phyloP scores from a whole-genome alignment of 2,113 vertebrate species.

The Ahaetulla prasina region DNA sequence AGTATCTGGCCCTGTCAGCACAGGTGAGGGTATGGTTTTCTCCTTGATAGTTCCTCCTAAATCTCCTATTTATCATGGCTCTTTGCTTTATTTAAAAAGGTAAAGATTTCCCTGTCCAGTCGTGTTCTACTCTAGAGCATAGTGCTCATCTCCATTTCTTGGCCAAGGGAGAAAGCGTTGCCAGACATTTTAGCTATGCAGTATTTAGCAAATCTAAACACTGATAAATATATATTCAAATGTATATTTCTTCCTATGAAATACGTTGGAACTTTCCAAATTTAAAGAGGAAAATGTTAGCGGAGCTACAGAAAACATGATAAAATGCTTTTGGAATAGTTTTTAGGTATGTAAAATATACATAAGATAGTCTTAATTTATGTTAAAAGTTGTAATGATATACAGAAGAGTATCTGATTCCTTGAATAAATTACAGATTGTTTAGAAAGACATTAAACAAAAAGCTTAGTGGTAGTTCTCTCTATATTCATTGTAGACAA shows the following conservation, averaged over 20 bases:
- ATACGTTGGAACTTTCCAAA: background rate
- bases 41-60: background rate
- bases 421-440: background rate
- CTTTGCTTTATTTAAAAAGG: background rate
- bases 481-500: background rate
- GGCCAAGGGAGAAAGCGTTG: background rate
- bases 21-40: background rate
- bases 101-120: background rate
- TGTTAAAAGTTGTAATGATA: background rate
- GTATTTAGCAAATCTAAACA: background rate
- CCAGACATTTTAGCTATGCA: background rate
- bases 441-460: background rate
- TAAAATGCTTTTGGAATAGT: background rate
- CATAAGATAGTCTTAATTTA: background rate
- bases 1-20: background rate
- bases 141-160: background rate
- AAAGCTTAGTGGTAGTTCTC: background rate
- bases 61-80: background rate
- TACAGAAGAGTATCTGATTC: background rate
- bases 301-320: background rate
- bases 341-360: background rate
- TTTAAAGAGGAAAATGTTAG: background rate
- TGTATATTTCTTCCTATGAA: background rate
- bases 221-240: background rate
- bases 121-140: background rate